Evolutionary conservation across 2,888 invertebrate genomes (phyloP), one percentile per base, ranked within the genome.

Genomic region (Cordilura impudica): DNA sequence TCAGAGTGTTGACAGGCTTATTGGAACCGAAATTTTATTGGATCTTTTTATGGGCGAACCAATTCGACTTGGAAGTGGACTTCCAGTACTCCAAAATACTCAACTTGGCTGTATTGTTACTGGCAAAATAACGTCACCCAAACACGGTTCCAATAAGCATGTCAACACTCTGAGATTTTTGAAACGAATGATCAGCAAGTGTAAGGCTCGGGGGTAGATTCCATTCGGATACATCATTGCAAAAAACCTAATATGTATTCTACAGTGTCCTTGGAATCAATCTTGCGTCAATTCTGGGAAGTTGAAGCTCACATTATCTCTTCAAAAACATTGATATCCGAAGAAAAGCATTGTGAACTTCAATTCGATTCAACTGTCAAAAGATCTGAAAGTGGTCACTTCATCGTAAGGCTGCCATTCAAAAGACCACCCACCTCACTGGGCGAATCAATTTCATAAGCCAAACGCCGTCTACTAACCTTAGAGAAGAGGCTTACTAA

Each of bases 11-110:
- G 73, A 78, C 16, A 26, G 72, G 31, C 29, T 78, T 7, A 49
- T 78, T 31, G 73, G 69, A 21, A 69, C 73, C 7, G 78, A 73
- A 31, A 49, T 74, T 10, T 49, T 69, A 10, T 29, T 53, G 10
- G 45, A 72, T 14, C 21, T 77, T 18, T 19, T 77, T 10, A 54
- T 19, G 12, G 39, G 10, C 18, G 72, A 72, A 21, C 53, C 45
- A 51, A 77, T 72, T 47, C n/a, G 23, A 12, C 70, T 72, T n/a
- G 53, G 23, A 56, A 23, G 26, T 10, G 39, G 21, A 12, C 53
- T 72, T 23, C 71, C 76, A 21, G 29, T 19, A 5, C 53, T 75
- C 10, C 70, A 71, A 39, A 71, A 71, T 2, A 70, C 75, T 14
- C 12, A 21, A 10, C 29, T 75, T 4, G 75, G 70, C 16, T 75